Evolutionary conservation across 2,797 vertebrate genomes (phyloP), one percentile per base, ranked within the genome.

Genomic region (Acrossocheilus wenchowensis): DNA sequence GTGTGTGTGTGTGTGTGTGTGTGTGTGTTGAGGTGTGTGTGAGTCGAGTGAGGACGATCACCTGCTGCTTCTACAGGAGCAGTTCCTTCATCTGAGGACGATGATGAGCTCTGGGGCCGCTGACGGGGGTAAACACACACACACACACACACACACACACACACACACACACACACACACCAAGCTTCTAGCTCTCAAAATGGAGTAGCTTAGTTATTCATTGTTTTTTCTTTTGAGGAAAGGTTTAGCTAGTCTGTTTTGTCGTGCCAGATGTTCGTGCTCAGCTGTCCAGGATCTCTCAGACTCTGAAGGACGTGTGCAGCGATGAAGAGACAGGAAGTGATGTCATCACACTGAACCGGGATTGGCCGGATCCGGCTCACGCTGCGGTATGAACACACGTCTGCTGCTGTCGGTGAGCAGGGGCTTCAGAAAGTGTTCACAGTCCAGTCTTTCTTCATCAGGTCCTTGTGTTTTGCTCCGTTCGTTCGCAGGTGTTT

Each of bases 211-310:
- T 14, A 30, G n/a, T 64, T 64, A 14, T 30, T 64, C 60, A 14
- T 30, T 30, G 30, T 30, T 8, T 14, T 5, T 26, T 11, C 60
- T 64, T 15, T 26, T 15, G 57, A 60, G 23, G 57, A 60, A 60
- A 14, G 11, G 11, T 62, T 62, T 26, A 5, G 26, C 5, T 21
- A 21, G 6, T 78, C 12, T 66, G 26, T 74, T 39, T 39, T 88
- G 41, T 82, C 0, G 82, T 64, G 11, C 21, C 93, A 99, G 98
- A 94, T 50, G 79, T 96, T 41, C 93, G 93, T 0, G 94, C 95
- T 0, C 97, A 95, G 88, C 62, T 98, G 41, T 96, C 97, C 1
- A 86, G 94, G 88, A 73, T 98, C 80, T 96, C 96, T 0, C 96
- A 95, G 87, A 94, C 92, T 0, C 92, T 99, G 34, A 8, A 60